Evolutionary conservation across 2,888 invertebrate genomes (phyloP).

Genomic region (Hecatera dysodea): DNA sequence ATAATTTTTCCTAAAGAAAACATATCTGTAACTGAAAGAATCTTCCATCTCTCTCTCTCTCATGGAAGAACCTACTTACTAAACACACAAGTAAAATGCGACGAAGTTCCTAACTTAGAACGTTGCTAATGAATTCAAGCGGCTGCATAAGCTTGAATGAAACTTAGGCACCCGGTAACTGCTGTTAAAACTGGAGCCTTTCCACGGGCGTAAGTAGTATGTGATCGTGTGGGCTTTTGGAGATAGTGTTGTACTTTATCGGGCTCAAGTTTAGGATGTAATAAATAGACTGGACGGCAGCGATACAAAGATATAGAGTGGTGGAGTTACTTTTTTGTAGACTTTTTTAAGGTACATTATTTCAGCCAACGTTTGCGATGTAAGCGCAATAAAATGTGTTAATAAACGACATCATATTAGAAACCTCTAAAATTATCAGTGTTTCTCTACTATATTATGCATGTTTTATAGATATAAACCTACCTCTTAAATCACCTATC

Average conservation of each 20-base stretch:
- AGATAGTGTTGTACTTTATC: background rate
- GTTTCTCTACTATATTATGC: too few species aligned
- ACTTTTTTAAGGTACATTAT: too few species aligned
- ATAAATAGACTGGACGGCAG: too few species aligned
- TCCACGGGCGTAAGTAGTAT: background rate
- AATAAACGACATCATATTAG: too few species aligned
- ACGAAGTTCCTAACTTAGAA: constrained; percentile 22
- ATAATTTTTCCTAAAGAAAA: background rate
- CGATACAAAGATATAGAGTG: too few species aligned
- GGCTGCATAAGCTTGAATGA: constrained; percentile 33
- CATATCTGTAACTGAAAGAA: background rate
- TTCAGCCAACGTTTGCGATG: too few species aligned
- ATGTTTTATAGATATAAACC: too few species aligned
- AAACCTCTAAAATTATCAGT: too few species aligned
- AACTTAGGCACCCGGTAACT: constrained; percentile 31
- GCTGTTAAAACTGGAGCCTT: constrained; percentile 33
- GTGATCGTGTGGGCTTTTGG: constrained; percentile 7
- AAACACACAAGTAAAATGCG: constrained; percentile 26
- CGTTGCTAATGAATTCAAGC: constrained; percentile 53
- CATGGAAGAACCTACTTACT: background rate
- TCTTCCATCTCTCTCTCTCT: background rate
- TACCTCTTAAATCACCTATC: too few species aligned
- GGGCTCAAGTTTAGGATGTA: background rate
- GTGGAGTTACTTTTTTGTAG: too few species aligned
- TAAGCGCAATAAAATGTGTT: too few species aligned